These are phyloP conservation scores for Protobothrops flavoviridis DNA, from an alignment of 2,113 vertebrate genomes.

Conservation along the genomic window DNA sequence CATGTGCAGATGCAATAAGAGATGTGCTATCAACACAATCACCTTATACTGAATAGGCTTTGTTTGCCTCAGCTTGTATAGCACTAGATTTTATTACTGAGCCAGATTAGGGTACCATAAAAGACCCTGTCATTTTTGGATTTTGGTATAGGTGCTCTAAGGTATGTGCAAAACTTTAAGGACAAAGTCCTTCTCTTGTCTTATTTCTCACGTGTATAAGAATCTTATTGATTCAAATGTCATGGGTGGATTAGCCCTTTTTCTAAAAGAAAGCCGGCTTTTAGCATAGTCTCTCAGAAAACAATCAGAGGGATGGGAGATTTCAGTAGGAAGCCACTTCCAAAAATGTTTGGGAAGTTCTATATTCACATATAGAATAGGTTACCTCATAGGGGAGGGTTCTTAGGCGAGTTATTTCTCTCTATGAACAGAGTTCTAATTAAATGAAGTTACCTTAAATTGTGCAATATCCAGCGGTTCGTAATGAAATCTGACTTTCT, in stretches of 20 bases:
- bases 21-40: not conserved
- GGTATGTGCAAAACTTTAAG: not conserved
- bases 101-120: not conserved
- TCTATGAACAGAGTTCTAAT: conserved; percentile 35
- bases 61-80: not conserved
- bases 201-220: accelerated
- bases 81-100: not conserved
- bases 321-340: conserved; percentile 32
- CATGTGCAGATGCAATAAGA: not conserved
- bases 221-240: conserved; percentile 36
- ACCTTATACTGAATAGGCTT: not conserved
- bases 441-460: conserved; percentile 53
- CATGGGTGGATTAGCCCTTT: conserved; percentile 43
- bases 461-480: conserved; percentile 35
- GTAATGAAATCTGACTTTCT: conserved; percentile 22
- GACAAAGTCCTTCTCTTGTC: not conserved
- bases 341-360: conserved; percentile 45
- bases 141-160: not conserved
- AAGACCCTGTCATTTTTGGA: not conserved
- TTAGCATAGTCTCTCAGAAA: conserved; percentile 42
- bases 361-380: conserved; percentile 44
- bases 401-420: conserved; percentile 47
- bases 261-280: conserved; percentile 46
- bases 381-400: conserved; percentile 50
- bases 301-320: not conserved